Percentiles rank a stretch among this genome's conserved stretches.
Evolutionary conservation across 2,797 vertebrate genomes (phyloP).

Genomic region (Tadarida brasiliensis): DNA sequence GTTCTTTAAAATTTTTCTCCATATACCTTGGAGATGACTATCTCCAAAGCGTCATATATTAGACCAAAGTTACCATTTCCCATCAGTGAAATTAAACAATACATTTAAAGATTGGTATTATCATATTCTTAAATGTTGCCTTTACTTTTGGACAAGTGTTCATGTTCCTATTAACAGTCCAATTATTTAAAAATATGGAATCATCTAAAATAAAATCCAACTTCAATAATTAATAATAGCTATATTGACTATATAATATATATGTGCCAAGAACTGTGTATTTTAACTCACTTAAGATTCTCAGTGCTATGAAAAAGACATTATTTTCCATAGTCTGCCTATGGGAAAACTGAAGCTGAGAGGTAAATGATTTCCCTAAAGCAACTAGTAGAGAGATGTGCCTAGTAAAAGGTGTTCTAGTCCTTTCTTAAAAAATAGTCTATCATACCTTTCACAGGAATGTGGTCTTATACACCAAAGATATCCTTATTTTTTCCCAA

Average conservation of each 20-base stretch:
- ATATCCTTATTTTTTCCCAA: neutral
- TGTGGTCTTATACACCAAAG: neutral
- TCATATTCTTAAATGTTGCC: neutral
- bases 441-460: neutral
- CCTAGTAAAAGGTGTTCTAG: neutral
- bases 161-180: neutral
- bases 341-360: neutral
- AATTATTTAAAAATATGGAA: neutral
- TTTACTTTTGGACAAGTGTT: neutral
- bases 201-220: constrained; percentile 32
- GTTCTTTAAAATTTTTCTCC: constrained; percentile 28
- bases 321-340: neutral
- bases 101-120: neutral
- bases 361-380: neutral
- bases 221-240: neutral
- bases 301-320: neutral
- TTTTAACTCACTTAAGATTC: neutral
- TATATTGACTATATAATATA: neutral
- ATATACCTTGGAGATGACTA: neutral
- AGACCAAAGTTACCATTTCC: neutral
- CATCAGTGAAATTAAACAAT: neutral
- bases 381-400: neutral
- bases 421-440: constrained; percentile 3
- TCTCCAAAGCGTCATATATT: neutral
- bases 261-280: neutral